Evolutionary conservation across 2,113 vertebrate genomes (phyloP), one percentile per base, ranked within the genome.

Genomic region (Paedocypris sp.): DNA sequence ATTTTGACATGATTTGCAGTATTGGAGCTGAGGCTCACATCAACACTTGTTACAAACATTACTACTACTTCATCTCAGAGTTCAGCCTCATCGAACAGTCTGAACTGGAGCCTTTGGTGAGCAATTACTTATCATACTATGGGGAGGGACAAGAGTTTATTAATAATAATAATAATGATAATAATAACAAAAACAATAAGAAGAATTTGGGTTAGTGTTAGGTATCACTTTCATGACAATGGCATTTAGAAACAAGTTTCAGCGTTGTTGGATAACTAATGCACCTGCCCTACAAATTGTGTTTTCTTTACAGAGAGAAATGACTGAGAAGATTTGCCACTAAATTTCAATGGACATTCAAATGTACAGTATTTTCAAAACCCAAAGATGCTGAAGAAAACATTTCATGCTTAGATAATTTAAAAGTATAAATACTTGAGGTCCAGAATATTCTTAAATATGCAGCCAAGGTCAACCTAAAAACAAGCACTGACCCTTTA

Each of bases 31-130:
- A 98, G 67, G 94, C 94, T 2, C 94, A 98, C 0, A 93, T 98
- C 79, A 98, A 98, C 75, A 98, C 94, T 77, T 98, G 94, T 81
- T 98, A 97, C 85, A 98, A 98, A 70, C 93, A 98, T 77, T 98
- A 95, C 76, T 98, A 95, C 77, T 98, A 89, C 77, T 98, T 98
- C 86, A 96, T 96, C 79, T 87, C 80, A 0, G 92, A 98, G 80
- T 98, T 98, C 84, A 90, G 88, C 79, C 88, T 98, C 45, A 85
- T 96, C 52, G 91, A 98, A 72, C 88, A 95, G 67, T 84, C 90
- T 38, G 94, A 98, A 63, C 85, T 98, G 57, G 89, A 93, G 76
- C 94, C 93, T 6, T 77, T 98, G 92, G 94, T 98, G 78, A 94
- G 93, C n/a, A n/a, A n/a, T n/a, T n/a, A n/a, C n/a, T n/a, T n/a